Percentiles rank a stretch among this genome's conserved stretches.
These are phyloP conservation scores for Calliopum simillimum DNA, from an alignment of 2,888 invertebrate species.

Conservation along the genomic window DNA sequence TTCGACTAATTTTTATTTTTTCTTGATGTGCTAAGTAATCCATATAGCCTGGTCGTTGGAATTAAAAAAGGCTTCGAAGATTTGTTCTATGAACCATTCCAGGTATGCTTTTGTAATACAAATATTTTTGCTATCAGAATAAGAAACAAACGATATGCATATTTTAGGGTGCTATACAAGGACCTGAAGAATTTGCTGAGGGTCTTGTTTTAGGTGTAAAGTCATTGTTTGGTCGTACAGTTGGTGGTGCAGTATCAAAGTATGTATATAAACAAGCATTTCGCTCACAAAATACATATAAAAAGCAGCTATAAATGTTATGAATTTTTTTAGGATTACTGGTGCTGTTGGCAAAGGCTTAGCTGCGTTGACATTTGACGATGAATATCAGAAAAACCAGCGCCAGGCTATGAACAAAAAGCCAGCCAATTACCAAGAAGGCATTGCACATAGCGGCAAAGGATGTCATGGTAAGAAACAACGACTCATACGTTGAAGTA, in stretches of 20 bases:
- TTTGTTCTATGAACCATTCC: slow-evolving; percentile 98
- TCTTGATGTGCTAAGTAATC: slow-evolving; percentile 99
- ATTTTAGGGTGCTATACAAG: slow-evolving; percentile 92
- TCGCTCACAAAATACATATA: slow-evolving; percentile 11
- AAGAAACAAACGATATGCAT: slow-evolving; percentile 10
- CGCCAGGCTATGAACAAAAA: slow-evolving; percentile 90
- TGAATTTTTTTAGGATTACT: slow-evolving; percentile 71
- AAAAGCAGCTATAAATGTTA: neutral
- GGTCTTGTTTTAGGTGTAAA: slow-evolving; percentile 94
- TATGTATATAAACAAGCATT: slow-evolving; percentile 73
- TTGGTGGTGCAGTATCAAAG: slow-evolving; percentile 95
- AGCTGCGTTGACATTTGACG: slow-evolving; percentile 93
- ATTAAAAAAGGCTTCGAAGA: slow-evolving; percentile 97
- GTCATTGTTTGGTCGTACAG: slow-evolving; percentile 94
- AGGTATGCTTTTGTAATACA: slow-evolving; percentile 72
- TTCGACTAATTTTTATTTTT: slow-evolving; percentile 94
- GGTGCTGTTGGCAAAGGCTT: slow-evolving; percentile 89
- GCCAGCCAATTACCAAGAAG: slow-evolving; percentile 89
- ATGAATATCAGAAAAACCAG: slow-evolving; percentile 94
- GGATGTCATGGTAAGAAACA: slow-evolving; percentile 85
- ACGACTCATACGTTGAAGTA: neutral
- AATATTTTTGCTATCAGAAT: neutral
- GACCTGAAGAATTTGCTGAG: slow-evolving; percentile 99
- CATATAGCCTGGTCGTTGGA: slow-evolving; percentile 95
- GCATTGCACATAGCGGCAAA: slow-evolving; percentile 93